Conservation (phyloP, 2,797 vertebrate species). For the Chloroceryle inda region DNA sequence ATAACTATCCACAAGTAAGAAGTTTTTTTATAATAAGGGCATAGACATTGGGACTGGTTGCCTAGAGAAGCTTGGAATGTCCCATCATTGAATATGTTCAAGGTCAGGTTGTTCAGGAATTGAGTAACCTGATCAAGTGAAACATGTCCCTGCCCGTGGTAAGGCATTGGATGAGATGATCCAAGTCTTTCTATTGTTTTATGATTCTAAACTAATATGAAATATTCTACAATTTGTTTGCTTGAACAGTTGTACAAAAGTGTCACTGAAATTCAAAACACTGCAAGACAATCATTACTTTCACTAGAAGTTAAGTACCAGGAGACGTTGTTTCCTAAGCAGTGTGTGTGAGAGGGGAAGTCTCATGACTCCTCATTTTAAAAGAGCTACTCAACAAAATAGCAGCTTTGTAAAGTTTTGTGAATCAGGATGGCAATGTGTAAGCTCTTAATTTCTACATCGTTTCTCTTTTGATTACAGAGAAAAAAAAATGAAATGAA, state of each 20-base stretch:
- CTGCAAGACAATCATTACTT: not conserved
- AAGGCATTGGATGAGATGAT: not conserved
- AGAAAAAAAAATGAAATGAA: constrained; percentile 20
- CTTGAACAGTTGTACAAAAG: not conserved
- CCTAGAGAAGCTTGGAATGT: too few species aligned
- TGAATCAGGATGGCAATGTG: not conserved
- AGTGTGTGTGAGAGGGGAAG: fast-evolving
- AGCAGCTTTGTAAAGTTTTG: constrained; percentile 18
- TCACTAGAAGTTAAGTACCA: not conserved
- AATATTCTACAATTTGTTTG: not conserved
- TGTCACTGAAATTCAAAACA: not conserved
- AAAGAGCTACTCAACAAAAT: constrained; percentile 43
- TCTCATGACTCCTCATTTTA: constrained; percentile 38
- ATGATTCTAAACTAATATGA: not conserved
- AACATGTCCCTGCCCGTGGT: not conserved
- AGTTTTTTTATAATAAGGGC: not conserved
- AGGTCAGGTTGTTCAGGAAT: not conserved
- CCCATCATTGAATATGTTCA: not conserved
- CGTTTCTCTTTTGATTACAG: constrained; percentile 38
- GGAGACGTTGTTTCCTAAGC: not conserved
- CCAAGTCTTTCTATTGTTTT: fast-evolving
- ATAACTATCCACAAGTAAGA: too few species aligned
- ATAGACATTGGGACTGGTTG: not conserved
- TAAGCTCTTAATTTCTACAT: constrained; percentile 27
- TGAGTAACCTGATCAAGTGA: not conserved